These are phyloP conservation scores for Ctenopoma multispine DNA, from an alignment of 2,797 vertebrate species.

Conservation along the genomic window DNA sequence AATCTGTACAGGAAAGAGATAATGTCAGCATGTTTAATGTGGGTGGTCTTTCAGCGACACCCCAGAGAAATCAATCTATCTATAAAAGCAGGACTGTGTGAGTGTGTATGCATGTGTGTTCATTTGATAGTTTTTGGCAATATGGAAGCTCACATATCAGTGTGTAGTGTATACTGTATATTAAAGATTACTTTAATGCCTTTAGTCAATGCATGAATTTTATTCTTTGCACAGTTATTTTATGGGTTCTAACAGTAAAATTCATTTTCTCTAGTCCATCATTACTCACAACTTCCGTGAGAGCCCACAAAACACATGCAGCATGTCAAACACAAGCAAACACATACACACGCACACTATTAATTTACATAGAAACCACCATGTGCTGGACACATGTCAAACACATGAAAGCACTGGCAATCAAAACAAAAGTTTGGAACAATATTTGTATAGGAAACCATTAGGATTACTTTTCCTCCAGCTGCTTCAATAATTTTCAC, in stretches of 20 bases:
- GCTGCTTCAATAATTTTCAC: constrained; percentile 46
- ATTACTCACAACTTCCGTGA: constrained; percentile 15
- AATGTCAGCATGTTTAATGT: constrained; percentile 24
- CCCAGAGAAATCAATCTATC: constrained; percentile 12
- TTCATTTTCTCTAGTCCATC: constrained; percentile 12
- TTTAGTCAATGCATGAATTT: constrained; percentile 24
- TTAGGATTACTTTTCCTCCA: constrained; percentile 38
- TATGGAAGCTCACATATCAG: constrained; percentile 28
- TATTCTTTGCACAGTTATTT: constrained; percentile 36
- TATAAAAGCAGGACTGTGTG: constrained; percentile 23
- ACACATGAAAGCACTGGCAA: constrained; percentile 7
- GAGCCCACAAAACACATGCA: constrained; percentile 15
- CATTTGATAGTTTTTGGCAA: constrained; percentile 25
- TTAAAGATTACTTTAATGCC: constrained; percentile 33
- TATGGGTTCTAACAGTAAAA: constrained; percentile 32
- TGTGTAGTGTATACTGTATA: constrained; percentile 14
- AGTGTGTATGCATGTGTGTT: constrained; percentile 8
- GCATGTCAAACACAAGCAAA: background rate
- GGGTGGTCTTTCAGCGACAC: constrained; percentile 29
- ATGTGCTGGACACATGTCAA: constrained; percentile 7
- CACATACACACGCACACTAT: background rate
- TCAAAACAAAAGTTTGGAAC: constrained; percentile 22
- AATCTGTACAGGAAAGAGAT: constrained; percentile 36
- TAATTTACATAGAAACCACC: constrained; percentile 12
- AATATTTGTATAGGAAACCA: constrained; percentile 33